Evolutionary conservation across 2,888 invertebrate genomes (phyloP).

Genomic region (Polydrusus pterygomalis): DNA sequence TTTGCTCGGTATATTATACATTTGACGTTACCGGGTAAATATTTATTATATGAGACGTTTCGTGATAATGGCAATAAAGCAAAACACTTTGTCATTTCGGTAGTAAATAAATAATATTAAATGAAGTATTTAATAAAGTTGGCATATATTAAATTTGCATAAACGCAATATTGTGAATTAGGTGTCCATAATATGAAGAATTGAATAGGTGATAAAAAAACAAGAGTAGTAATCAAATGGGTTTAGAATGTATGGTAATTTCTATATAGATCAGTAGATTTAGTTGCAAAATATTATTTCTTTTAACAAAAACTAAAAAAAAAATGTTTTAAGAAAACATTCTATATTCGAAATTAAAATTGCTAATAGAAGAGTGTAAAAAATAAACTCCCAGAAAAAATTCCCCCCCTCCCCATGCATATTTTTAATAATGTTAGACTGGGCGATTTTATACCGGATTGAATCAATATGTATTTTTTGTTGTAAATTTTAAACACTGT

Average conservation of each 20-base stretch:
- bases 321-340: too few species aligned
- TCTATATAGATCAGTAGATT: neutral
- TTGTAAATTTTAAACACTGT: too few species aligned
- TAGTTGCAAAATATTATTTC: too few species aligned
- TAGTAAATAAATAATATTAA: conserved; percentile 32
- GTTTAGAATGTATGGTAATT: conserved; percentile 6
- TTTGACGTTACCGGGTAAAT: conserved; percentile 13
- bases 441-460: too few species aligned
- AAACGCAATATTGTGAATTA: conserved; percentile 19
- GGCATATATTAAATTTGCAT: conserved; percentile 36
- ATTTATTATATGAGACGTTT: neutral
- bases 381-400: too few species aligned
- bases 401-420: too few species aligned
- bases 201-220: conserved; percentile 1
- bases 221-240: conserved; percentile 3
- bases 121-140: conserved; percentile 35
- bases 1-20: neutral
- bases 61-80: conserved; percentile 19
- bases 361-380: too few species aligned
- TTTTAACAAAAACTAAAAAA: too few species aligned
- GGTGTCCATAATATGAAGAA: conserved; percentile 10
- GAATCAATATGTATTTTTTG: too few species aligned
- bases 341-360: too few species aligned
- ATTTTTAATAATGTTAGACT: too few species aligned
- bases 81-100: conserved; percentile 33